Percentiles rank a stretch among this genome's conserved stretches.
phyloP scores from a whole-genome alignment of 2,797 vertebrate species.

The Phalanger gymnotis region DNA sequence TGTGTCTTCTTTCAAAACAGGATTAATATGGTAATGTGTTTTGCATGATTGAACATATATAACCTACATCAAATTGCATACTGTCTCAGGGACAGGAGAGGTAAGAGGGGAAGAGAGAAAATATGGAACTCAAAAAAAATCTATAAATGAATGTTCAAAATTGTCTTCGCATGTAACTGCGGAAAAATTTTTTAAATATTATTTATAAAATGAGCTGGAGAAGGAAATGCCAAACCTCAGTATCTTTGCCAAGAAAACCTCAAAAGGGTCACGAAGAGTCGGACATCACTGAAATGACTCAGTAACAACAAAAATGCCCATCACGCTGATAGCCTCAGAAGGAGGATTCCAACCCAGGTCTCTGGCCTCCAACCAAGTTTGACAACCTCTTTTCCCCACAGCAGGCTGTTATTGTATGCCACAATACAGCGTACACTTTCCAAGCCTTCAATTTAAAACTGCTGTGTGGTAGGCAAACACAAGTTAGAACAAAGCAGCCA shows the following conservation, averaged over 20 bases:
- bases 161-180: neutral
- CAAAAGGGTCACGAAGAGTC: neutral
- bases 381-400: neutral
- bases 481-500: neutral
- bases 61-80: neutral
- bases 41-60: neutral
- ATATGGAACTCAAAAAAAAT: neutral
- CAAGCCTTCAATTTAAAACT: neutral
- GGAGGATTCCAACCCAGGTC: neutral
- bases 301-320: neutral
- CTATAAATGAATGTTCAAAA: neutral
- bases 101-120: neutral
- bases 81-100: neutral
- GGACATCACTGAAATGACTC: neutral
- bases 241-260: neutral
- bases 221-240: neutral
- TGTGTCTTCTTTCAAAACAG: neutral
- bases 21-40: neutral
- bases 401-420: neutral
- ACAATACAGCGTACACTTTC: neutral
- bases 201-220: neutral
- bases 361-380: neutral
- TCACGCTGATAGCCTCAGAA: neutral
- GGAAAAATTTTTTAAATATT: neutral
- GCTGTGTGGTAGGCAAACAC: neutral